These are phyloP conservation scores for Siderastrea radians DNA, from an alignment of 92 coral and sea anemone genomes.

Conservation along the genomic window DNA sequence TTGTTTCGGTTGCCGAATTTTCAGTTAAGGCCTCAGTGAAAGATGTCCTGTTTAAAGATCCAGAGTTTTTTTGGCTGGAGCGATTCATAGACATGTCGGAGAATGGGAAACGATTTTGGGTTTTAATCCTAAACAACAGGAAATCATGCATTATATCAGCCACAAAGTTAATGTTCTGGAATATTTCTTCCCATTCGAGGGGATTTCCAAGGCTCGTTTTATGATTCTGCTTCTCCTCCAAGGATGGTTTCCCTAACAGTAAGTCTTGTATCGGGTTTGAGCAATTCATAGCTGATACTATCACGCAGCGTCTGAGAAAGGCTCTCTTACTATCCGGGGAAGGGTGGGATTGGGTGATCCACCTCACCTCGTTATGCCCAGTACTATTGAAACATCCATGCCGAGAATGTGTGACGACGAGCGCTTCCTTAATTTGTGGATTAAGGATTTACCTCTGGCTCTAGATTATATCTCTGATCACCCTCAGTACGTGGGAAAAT, in stretches of 20 bases:
- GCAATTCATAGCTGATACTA: conserved; percentile 40
- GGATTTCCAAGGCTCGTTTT: conserved; percentile 27
- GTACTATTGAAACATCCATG: conserved; percentile 22
- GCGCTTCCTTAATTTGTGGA: conserved; percentile 14
- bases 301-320: conserved; percentile 44
- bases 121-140: too few relatives aligned
- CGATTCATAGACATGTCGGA: too few relatives aligned
- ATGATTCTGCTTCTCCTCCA: conserved; percentile 32
- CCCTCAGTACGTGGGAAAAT: conserved; percentile 2
- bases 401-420: conserved; percentile 43
- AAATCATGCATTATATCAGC: too few relatives aligned
- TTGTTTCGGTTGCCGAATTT: background rate
- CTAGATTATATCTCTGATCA: conserved; percentile 27
- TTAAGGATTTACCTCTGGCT: background rate
- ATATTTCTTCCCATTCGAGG: conserved; percentile 52
- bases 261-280: too few relatives aligned
- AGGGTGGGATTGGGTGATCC: conserved; percentile 52
- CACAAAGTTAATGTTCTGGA: background rate
- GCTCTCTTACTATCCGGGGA: conserved; percentile 52
- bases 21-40: too few relatives aligned
- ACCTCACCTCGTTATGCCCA: conserved; percentile 40
- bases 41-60: too few relatives aligned
- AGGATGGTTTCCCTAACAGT: conserved; percentile 5
- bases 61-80: too few relatives aligned
- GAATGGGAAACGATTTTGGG: too few relatives aligned